These are phyloP conservation scores for Stegana nigrithorax DNA, from an alignment of 2,888 invertebrate species.

Conservation along the genomic window DNA sequence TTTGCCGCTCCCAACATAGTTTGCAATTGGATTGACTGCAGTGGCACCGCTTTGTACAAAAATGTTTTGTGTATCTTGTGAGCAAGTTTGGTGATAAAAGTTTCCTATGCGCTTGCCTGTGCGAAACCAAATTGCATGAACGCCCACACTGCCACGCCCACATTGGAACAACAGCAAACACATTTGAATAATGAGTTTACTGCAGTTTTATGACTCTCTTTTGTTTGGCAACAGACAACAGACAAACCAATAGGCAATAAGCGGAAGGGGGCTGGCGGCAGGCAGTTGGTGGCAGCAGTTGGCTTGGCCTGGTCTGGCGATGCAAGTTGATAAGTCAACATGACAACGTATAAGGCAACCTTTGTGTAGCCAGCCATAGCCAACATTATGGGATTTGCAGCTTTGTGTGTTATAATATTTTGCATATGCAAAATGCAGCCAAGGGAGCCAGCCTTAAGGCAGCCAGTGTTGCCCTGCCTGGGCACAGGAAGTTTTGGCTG, in stretches of 20 bases:
- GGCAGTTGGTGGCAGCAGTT: not conserved
- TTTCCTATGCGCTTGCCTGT: too few relatives aligned
- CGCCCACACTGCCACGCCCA: too few relatives aligned
- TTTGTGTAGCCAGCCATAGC: slow-evolving; percentile 40
- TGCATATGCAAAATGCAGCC: not conserved
- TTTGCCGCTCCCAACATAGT: too few relatives aligned
- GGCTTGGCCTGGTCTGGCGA: too few relatives aligned
- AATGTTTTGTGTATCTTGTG: not conserved
- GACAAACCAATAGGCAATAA: not conserved
- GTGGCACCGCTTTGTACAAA: too few relatives aligned
- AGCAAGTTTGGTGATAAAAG: not conserved
- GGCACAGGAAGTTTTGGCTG: not conserved
- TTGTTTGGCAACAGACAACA: not conserved
- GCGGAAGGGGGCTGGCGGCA: not conserved
- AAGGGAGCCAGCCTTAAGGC: not conserved
- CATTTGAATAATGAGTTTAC: slow-evolving; percentile 52
- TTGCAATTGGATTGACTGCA: too few relatives aligned
- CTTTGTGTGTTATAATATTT: slow-evolving; percentile 5
- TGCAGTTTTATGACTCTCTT: slow-evolving; percentile 28
- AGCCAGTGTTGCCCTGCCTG: too few relatives aligned
- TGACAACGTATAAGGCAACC: slow-evolving; percentile 10
- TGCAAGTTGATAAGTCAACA: too few relatives aligned
- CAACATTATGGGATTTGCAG: slow-evolving; percentile 49
- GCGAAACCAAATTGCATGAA: too few relatives aligned
- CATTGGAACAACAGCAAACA: slow-evolving; percentile 24